Percentiles rank a stretch among this genome's conserved stretches.
phyloP scores from a whole-genome alignment of 2,113 vertebrate genomes.

The Oreochromis tanganicae region DNA sequence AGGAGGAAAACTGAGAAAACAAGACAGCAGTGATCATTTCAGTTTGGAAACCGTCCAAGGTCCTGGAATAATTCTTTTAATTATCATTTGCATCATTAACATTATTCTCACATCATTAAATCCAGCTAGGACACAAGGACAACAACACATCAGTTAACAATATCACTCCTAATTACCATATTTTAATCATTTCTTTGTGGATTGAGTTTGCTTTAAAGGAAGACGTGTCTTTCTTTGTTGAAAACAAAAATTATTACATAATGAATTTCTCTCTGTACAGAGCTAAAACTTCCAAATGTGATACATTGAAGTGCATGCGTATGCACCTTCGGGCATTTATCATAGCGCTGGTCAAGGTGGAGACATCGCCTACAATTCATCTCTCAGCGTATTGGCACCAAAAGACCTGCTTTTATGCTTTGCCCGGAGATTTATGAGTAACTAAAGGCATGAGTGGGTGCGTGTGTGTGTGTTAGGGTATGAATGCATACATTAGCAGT shows the following conservation, averaged over 20 bases:
- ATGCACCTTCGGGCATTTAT: slow-evolving; percentile 45
- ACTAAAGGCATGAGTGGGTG: background rate
- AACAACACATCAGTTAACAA: background rate
- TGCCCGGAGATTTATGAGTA: slow-evolving; percentile 57
- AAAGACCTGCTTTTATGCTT: slow-evolving; percentile 62
- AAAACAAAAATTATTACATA: slow-evolving; percentile 1
- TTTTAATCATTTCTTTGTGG: background rate
- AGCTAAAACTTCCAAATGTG: slow-evolving; percentile 36
- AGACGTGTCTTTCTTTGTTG: background rate
- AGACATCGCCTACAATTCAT: slow-evolving; percentile 62
- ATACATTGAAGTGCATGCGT: slow-evolving; percentile 38
- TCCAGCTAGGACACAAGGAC: background rate
- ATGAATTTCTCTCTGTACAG: slow-evolving; percentile 11
- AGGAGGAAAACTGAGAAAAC: background rate
- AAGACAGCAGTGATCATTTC: background rate
- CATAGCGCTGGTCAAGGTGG: slow-evolving; percentile 59
- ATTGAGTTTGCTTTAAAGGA: background rate
- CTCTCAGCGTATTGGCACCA: slow-evolving; percentile 59
- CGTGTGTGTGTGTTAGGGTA: background rate
- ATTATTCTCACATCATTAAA: background rate
- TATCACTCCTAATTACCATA: background rate
- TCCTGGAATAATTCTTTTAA: background rate
- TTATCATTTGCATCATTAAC: background rate
- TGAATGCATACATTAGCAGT: slow-evolving; percentile 44
- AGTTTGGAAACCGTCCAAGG: background rate